Conservation (phyloP, 2,888 invertebrate genomes). For the Caenorhabditis sp. region DNA sequence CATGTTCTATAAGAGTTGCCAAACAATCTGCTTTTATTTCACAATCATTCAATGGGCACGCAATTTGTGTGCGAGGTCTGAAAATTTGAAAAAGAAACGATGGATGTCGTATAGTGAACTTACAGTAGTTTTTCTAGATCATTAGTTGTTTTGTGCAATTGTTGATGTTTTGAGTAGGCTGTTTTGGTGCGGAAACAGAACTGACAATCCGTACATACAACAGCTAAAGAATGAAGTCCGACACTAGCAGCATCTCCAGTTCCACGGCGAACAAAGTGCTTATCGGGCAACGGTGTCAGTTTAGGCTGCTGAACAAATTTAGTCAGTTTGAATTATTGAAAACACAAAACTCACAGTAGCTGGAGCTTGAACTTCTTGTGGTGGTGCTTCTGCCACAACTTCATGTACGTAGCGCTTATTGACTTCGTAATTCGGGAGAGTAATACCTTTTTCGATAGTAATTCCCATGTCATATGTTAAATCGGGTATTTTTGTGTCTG, state of each 20-base stretch:
- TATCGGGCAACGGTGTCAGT: conserved; percentile 2
- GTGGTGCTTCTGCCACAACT: background rate
- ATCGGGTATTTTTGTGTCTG: background rate
- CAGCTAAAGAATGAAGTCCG: background rate
- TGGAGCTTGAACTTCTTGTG: no score
- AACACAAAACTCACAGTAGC: no score
- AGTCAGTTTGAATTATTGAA: background rate
- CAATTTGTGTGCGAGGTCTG: conserved; percentile 4
- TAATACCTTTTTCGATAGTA: background rate
- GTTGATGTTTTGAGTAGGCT: background rate
- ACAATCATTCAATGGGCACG: conserved; percentile 23
- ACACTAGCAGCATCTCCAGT: background rate
- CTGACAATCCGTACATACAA: background rate
- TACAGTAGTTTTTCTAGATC: background rate
- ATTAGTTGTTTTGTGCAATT: background rate
- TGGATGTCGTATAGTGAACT: background rate
- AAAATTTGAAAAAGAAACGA: background rate
- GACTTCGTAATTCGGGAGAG: background rate
- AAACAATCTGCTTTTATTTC: conserved; percentile 26
- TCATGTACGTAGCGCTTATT: background rate
- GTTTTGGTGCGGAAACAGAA: conserved; percentile 5
- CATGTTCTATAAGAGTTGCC: conserved; percentile 34
- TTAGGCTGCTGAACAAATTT: background rate
- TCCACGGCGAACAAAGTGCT: background rate
- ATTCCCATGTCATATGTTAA: background rate